Conservation (phyloP, 2,113 vertebrate genomes). For the Bubo bubo region DNA sequence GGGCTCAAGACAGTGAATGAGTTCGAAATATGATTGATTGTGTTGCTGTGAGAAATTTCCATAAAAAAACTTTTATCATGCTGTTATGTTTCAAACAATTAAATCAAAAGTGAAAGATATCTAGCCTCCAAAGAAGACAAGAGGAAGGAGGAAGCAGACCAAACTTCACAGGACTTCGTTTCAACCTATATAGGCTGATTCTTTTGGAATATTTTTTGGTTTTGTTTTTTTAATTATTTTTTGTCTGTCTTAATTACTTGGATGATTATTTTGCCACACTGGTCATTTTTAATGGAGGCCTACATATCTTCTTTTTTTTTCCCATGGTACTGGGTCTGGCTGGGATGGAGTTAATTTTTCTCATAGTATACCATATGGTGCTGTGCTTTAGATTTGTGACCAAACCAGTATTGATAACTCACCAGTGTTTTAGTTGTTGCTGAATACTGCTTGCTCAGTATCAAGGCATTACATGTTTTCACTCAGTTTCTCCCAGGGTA, state of each 20-base stretch:
- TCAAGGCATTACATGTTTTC: background rate
- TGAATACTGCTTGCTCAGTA: background rate
- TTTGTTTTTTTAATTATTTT: background rate
- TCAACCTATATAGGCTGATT: background rate
- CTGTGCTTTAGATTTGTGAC: background rate
- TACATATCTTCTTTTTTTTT: background rate
- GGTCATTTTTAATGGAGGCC: background rate
- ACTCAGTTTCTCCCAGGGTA: background rate
- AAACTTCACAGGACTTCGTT: conserved; percentile 49
- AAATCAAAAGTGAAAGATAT: conserved; percentile 77
- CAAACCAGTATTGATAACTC: background rate
- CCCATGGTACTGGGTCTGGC: background rate
- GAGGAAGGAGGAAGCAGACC: conserved; percentile 42
- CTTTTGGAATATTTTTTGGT: background rate
- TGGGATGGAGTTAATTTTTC: background rate
- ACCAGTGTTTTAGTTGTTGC: background rate
- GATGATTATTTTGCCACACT: background rate
- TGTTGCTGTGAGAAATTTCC: conserved; percentile 81
- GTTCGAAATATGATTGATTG: conserved; percentile 84
- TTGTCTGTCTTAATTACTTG: background rate
- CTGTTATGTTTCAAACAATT: conserved; percentile 77
- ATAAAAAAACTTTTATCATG: conserved; percentile 78
- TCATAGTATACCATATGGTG: background rate
- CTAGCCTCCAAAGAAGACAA: conserved; percentile 67
- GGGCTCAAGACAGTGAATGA: conserved; percentile 74